Evolutionary conservation across 2,113 vertebrate species (phyloP).

Genomic region (Equus przewalskii): DNA sequence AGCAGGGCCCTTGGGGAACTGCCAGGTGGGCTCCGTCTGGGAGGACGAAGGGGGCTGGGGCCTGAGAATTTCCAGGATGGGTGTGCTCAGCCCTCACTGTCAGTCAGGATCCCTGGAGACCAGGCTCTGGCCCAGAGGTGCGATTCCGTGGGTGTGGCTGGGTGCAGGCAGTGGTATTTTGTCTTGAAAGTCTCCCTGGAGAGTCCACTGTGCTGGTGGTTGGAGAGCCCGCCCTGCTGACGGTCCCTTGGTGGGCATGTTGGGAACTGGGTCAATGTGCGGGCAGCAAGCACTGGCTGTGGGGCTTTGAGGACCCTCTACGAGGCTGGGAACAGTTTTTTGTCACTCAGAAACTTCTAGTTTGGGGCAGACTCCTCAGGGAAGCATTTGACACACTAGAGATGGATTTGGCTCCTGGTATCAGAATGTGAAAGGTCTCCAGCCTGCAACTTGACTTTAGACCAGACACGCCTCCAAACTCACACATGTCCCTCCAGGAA

Average conservation of each 20-base stretch:
- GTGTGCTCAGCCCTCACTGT: background rate
- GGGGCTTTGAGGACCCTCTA: too few relatives aligned
- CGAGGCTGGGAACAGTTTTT: background rate
- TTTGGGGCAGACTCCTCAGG: background rate
- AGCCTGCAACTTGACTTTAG: background rate
- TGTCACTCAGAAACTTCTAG: background rate
- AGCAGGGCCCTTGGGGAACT: background rate
- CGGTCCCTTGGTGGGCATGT: too few relatives aligned
- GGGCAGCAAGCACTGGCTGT: background rate
- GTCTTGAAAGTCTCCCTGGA: background rate
- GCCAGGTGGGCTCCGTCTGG: background rate
- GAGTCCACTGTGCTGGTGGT: background rate
- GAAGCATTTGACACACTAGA: fast-evolving
- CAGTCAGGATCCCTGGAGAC: background rate
- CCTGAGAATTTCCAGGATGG: background rate
- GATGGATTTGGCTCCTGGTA: background rate
- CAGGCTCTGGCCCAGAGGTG: background rate
- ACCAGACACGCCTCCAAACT: background rate
- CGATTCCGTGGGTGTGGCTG: background rate
- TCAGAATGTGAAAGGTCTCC: background rate
- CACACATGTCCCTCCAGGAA: background rate
- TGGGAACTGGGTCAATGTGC: background rate
- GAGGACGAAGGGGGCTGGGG: background rate
- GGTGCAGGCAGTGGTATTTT: background rate
- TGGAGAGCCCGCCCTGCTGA: background rate